These are phyloP conservation scores for Maconellicoccus hirsutus DNA, from an alignment of 1,140 invertebrate species.

Conservation along the genomic window DNA sequence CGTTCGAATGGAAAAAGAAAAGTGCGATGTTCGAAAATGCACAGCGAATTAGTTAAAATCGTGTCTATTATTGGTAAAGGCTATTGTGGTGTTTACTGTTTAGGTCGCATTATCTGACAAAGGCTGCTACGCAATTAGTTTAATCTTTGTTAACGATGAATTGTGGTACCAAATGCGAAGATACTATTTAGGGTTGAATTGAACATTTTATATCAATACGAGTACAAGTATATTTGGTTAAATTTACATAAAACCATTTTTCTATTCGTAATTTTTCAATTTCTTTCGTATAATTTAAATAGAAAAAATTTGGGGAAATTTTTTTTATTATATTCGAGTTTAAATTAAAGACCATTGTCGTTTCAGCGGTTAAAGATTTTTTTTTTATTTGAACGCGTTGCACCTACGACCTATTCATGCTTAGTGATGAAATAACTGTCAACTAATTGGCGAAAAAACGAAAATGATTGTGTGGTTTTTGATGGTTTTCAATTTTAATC, in stretches of 20 bases:
- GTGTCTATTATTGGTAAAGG: not conserved
- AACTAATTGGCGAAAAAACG: not conserved
- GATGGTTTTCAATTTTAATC: too few relatives aligned
- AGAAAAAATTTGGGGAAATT: too few relatives aligned
- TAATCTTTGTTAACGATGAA: conserved; percentile 9
- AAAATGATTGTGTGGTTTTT: not conserved
- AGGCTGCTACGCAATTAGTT: not conserved
- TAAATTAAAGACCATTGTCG: too few relatives aligned
- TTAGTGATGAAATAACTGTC: not conserved
- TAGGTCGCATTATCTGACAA: conserved; percentile 4
- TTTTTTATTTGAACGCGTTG: not conserved
- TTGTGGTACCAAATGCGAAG: not conserved
- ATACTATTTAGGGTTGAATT: not conserved
- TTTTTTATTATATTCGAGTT: too few relatives aligned
- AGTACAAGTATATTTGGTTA: too few relatives aligned
- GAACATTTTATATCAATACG: too few relatives aligned
- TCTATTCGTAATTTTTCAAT: too few relatives aligned
- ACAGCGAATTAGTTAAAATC: not conserved
- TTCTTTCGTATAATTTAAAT: too few relatives aligned
- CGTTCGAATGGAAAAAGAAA: too few relatives aligned
- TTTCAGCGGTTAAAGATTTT: not conserved
- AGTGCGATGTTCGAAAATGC: not conserved
- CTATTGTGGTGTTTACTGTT: conserved; percentile 8
- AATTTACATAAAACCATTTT: too few relatives aligned
- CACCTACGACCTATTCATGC: not conserved